Conservation (phyloP, 2,113 vertebrate species). For the Tenebrosternarchus preto region DNA sequence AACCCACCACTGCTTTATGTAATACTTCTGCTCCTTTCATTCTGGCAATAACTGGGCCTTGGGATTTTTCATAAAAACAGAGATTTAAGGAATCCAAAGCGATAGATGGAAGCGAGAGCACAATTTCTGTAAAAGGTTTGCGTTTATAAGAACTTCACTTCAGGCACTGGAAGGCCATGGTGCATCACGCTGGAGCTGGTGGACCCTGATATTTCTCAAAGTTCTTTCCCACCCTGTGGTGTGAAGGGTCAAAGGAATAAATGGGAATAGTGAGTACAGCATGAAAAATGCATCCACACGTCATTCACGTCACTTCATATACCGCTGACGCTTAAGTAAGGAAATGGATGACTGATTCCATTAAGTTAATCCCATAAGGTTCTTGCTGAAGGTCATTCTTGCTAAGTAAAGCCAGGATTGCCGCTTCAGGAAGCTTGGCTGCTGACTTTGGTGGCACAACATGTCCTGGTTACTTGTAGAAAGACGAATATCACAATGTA, state of each 20-base stretch:
- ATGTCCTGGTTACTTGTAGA: no score
- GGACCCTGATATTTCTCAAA: slow-evolving; percentile 45
- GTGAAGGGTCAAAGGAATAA: slow-evolving; percentile 30
- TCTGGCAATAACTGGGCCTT: slow-evolving; percentile 21
- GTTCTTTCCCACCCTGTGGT: slow-evolving; percentile 7
- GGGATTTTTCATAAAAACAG: not conserved
- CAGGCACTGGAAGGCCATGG: slow-evolving; percentile 21
- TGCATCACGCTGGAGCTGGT: slow-evolving; percentile 35
- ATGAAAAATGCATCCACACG: slow-evolving; percentile 36
- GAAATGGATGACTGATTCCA: slow-evolving; percentile 43
- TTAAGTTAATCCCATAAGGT: slow-evolving; percentile 35
- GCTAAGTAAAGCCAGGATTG: slow-evolving; percentile 25
- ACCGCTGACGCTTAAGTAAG: slow-evolving; percentile 27
- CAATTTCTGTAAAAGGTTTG: not conserved
- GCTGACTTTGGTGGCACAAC: not conserved
- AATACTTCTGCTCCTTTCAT: not conserved
- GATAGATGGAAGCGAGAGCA: slow-evolving; percentile 23
- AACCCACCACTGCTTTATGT: no score
- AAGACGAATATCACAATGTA: no score
- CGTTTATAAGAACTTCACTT: slow-evolving; percentile 44
- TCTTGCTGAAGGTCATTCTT: slow-evolving; percentile 21
- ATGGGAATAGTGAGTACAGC: slow-evolving; percentile 31
- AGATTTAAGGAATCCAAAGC: slow-evolving; percentile 23
- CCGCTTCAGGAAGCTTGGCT: not conserved
- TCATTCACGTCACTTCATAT: not conserved